Conservation (phyloP, 2,888 invertebrate genomes). For the Thumatha senex region DNA sequence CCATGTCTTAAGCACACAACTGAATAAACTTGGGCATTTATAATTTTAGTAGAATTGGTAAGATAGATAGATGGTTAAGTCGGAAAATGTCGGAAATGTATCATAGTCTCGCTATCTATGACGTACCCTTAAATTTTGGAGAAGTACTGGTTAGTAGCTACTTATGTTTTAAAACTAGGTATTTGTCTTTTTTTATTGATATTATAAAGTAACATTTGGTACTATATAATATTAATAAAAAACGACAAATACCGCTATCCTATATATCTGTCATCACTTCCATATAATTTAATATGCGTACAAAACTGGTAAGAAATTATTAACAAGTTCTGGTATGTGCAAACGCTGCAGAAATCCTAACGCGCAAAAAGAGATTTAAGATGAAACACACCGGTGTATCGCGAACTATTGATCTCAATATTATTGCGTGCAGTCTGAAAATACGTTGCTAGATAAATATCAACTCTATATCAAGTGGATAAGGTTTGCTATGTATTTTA, state of each 20-base stretch:
- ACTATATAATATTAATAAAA: too few species aligned
- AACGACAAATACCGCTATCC: background rate
- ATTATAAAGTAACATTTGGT: too few species aligned
- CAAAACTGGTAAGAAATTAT: slow-evolving; percentile 24
- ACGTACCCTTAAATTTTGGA: too few species aligned
- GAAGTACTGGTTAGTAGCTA: too few species aligned
- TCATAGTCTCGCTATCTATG: too few species aligned
- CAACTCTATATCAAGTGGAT: slow-evolving; percentile 1
- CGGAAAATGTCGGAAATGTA: too few species aligned
- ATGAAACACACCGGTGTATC: slow-evolving; percentile 41
- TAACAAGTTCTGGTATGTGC: slow-evolving; percentile 28
- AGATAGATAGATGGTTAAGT: too few species aligned
- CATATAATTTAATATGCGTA: slow-evolving; percentile 19
- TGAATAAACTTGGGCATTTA: too few species aligned
- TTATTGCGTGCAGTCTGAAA: background rate
- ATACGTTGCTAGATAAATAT: slow-evolving; percentile 3
- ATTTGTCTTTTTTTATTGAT: background rate
- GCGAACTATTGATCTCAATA: slow-evolving; percentile 39
- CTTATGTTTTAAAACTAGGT: too few species aligned
- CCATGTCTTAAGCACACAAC: too few species aligned
- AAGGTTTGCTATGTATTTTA: slow-evolving; percentile 5
- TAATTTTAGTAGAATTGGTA: too few species aligned
- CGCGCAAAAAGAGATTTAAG: slow-evolving; percentile 48
- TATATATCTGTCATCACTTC: background rate
- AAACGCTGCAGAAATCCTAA: slow-evolving; percentile 36